Base-by-base conservation (phyloP, 2,113 vertebrate genomes). In the Spilogale gracilis region DNA sequence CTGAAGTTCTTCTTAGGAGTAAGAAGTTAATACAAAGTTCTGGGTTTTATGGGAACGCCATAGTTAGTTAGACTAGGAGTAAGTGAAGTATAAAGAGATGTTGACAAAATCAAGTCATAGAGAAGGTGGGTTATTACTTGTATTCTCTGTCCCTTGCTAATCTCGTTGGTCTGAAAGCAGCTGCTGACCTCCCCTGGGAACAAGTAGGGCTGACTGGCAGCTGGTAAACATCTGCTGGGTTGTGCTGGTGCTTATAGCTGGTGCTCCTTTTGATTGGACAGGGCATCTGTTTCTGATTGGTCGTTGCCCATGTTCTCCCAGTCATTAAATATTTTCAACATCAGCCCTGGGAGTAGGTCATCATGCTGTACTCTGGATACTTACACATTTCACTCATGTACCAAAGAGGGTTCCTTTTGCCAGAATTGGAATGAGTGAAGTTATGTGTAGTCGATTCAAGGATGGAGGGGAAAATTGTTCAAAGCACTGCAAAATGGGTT, bases 271-370 rank as follows among this genome's bases (percentile, higher is more conserved):
- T 73, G 94, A 95, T 93, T 74, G 94, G 90, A 89, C 20, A 23
- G n/a, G 76, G 79, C 88, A 67, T 97, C 93, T 98, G 94, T 89
- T 96, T 95, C 95, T 95, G 71, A 96, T 93, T 94, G 98, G 97
- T 63, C 79, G 18, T 18, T 88, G 92, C 43, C 65, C 48, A 25
- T 50, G n/a, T 38, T 85, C 54, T 82, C 87, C 60, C 60, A 13
- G 13, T 45, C 93, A 73, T 86, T 95, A 96, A 84, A 20, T 73
- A 73, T 17, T 80, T 87, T 85, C 60, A 23, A 23, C 67, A n/a
- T 92, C 48, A 30, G 23, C n/a, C 52, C 50, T 61, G 10, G 65
- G 63, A 90, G 43, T 18, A 73, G 18, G 50, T 12, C 38, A 6
- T 38, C 43, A 2, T 32, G 38, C 38, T 65, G 0, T 65, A 25